These are phyloP conservation scores for Mola mola DNA, from an alignment of 2,113 vertebrate genomes.

Conservation along the genomic window DNA sequence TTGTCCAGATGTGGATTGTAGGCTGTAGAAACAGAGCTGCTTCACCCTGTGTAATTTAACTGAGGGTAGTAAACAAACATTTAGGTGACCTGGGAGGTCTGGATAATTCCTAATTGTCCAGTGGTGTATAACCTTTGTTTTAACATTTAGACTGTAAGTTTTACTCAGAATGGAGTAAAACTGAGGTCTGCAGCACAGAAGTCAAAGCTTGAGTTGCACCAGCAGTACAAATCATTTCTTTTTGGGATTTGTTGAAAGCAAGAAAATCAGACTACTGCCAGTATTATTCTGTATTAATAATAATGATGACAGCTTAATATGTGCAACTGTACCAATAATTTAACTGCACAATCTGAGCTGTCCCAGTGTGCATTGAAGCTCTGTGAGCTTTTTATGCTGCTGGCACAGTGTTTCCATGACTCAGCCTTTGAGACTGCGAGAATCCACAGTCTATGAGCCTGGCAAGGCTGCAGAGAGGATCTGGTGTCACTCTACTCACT, in stretches of 20 bases:
- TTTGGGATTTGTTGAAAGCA: no score
- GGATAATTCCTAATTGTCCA: no score
- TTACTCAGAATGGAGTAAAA: no score
- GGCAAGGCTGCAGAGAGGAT: constrained; percentile 31
- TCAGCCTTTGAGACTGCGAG: constrained; percentile 56
- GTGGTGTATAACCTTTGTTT: no score
- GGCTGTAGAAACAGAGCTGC: no score
- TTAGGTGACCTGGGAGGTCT: not conserved
- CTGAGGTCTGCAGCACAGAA: no score
- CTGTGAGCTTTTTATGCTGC: constrained; percentile 48
- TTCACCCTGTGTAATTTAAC: no score
- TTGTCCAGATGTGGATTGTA: no score
- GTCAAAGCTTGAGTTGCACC: no score
- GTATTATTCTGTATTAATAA: constrained; percentile 6
- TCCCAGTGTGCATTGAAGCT: constrained; percentile 23
- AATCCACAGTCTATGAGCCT: constrained; percentile 45
- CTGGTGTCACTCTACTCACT: constrained; percentile 19
- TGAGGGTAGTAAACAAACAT: no score
- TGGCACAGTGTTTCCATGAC: constrained; percentile 50
- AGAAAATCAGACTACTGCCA: not conserved
- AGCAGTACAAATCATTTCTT: no score
- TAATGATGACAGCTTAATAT: constrained; percentile 21
- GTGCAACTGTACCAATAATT: constrained; percentile 43
- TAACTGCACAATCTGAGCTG: constrained; percentile 26
- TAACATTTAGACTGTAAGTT: no score